phyloP scores from a whole-genome alignment of 2,113 vertebrate species.

The Brachionichthys hirsutus region DNA sequence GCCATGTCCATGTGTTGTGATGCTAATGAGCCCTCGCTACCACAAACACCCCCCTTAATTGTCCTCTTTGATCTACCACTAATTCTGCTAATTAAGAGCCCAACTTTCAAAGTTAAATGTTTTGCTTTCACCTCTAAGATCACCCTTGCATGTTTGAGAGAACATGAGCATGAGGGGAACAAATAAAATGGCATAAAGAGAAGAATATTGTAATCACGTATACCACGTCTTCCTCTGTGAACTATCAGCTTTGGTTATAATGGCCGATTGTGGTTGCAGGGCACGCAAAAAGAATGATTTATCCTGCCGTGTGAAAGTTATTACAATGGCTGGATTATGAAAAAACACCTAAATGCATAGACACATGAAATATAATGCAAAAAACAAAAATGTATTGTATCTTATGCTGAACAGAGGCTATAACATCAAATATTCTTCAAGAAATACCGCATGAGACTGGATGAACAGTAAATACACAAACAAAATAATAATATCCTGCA shows the following conservation, averaged over 20 bases:
- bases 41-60: constrained; percentile 74
- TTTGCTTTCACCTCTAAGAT: constrained; percentile 62
- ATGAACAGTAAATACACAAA: too few relatives aligned
- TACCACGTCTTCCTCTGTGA: not conserved
- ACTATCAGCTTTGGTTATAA: not conserved
- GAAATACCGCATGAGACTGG: too few relatives aligned
- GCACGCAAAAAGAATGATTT: constrained; percentile 8
- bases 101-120: constrained; percentile 75
- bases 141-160: constrained; percentile 10
- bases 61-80: constrained; percentile 80
- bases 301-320: constrained; percentile 11
- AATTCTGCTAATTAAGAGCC: constrained; percentile 79
- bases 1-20: constrained; percentile 74
- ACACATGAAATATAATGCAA: not conserved
- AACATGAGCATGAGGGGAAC: not conserved
- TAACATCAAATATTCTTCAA: too few relatives aligned
- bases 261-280: constrained; percentile 7
- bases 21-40: constrained; percentile 76
- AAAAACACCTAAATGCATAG: constrained; percentile 13
- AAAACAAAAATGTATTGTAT: too few relatives aligned
- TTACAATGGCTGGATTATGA: constrained; percentile 10
- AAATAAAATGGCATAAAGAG: constrained; percentile 29
- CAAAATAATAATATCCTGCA: too few relatives aligned
- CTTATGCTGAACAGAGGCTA: too few relatives aligned
- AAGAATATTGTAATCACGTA: constrained; percentile 3